Evolutionary conservation across 2,113 vertebrate genomes (phyloP), one percentile per base, ranked within the genome.

Genomic region (Heteronetta atricapilla): DNA sequence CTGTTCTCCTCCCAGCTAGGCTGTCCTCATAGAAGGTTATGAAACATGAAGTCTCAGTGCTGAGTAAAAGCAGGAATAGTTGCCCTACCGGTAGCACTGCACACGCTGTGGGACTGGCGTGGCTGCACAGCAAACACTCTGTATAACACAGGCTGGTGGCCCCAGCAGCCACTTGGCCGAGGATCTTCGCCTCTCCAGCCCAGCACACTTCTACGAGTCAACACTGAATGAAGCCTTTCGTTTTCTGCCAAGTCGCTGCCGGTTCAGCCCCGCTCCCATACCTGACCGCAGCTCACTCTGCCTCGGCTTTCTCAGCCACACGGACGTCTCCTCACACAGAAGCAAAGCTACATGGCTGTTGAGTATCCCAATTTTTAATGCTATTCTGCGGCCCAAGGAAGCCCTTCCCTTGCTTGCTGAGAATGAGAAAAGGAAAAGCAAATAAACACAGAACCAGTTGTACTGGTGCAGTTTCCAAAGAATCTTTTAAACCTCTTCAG

Each of bases 101-200:
- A 64, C 42, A 33, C 31, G 21, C 10, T n/a, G 23, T 11, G 31
- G 36, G 28, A 42, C 17, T 20, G 33, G 31, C 0, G 0, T 29
- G 26, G 50, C 67, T 77, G 42, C 75, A 36, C 17, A 33, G 50
- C 8, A n/a, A 58, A 8, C 1, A 10, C 4, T 38, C 34, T 42
- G 46, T 46, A 31, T 22, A 53, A 64, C 1, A 1, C 11, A 53
- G 19, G 8, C 33, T 38, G 3, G 1, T 7, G 2, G 34, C 63
- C 48, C 55, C 22, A 1, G 3, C 53, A 67, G 40, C 15, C 5
- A 16, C n/a, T 18, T 33, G n/a, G 14, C 21, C 1, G 3, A 17
- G 28, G 72, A 60, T 52, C 46, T 86, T 17, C 58, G 46, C 5
- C 8, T 6, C 63, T 66, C 58, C 2, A 3, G 33, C 25, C 22